These are phyloP conservation scores for Bombyx mandarina DNA, from an alignment of 1,140 invertebrate species.

Conservation along the genomic window DNA sequence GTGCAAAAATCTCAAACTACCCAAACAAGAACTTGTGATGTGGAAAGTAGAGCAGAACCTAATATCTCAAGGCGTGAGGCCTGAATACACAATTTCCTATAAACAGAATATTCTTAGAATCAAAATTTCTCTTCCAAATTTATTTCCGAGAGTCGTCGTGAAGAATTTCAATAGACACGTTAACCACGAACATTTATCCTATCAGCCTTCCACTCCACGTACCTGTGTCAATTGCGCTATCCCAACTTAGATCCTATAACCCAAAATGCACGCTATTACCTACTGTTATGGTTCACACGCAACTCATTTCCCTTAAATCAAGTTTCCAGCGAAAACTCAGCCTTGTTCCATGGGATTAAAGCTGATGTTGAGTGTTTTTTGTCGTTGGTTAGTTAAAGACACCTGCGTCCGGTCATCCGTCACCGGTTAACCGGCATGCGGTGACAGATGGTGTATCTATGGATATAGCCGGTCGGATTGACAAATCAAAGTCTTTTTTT, in stretches of 20 bases:
- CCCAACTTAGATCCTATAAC: conserved; percentile 25
- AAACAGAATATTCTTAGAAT: too few relatives aligned
- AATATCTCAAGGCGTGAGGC: too few relatives aligned
- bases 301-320: too few relatives aligned
- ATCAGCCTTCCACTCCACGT: conserved; percentile 17
- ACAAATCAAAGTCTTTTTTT: too few relatives aligned
- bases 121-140: too few relatives aligned
- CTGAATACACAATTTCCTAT: too few relatives aligned
- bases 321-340: too few relatives aligned
- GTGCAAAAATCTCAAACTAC: too few relatives aligned
- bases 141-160: too few relatives aligned
- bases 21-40: too few relatives aligned
- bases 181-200: conserved; percentile 11
- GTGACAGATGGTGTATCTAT: neutral
- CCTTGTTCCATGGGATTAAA: neutral
- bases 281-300: neutral
- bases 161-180: neutral
- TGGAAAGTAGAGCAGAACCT: too few relatives aligned
- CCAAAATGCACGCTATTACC: conserved; percentile 9
- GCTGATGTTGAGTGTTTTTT: neutral
- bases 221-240: conserved; percentile 36
- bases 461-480: too few relatives aligned
- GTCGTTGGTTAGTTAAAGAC: conserved; percentile 8
- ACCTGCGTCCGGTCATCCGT: conserved; percentile 34
- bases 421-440: conserved; percentile 25